A percentile compares a stretch with the other conserved stretches of the same genome.
phyloP scores from a whole-genome alignment of 2,113 vertebrate species.

The Platysternon megacephalum region DNA sequence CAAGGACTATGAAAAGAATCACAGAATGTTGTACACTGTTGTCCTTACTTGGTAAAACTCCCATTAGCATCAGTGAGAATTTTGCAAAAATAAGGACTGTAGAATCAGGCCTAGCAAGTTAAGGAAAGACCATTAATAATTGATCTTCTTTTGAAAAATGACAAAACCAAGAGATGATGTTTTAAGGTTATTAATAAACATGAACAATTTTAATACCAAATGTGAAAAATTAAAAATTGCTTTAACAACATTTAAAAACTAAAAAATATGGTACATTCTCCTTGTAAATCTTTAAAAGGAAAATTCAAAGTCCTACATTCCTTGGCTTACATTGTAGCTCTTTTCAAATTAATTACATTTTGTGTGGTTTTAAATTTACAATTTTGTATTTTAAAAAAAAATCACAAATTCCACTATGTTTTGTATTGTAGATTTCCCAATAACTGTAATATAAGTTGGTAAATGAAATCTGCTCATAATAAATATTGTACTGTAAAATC shows the following conservation, averaged over 20 bases:
- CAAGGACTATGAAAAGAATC: background rate
- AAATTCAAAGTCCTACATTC: background rate
- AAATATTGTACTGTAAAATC: constrained; percentile 52
- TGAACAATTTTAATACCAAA: background rate
- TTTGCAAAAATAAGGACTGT: background rate
- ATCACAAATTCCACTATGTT: background rate
- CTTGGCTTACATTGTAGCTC: constrained; percentile 13
- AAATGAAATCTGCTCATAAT: constrained; percentile 25
- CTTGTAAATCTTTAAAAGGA: background rate
- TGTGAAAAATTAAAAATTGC: constrained; percentile 29
- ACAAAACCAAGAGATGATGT: background rate
- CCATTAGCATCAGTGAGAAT: accelerated
- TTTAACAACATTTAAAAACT: background rate
- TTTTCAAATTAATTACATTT: constrained; percentile 52
- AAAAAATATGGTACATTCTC: background rate
- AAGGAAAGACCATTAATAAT: background rate
- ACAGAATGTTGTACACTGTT: background rate
- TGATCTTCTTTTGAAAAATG: constrained; percentile 14
- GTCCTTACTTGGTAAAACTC: background rate
- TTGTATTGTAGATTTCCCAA: constrained; percentile 18
- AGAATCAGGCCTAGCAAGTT: background rate
- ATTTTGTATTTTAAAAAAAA: background rate
- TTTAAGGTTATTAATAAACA: constrained; percentile 16
- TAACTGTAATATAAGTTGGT: constrained; percentile 17
- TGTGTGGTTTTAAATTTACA: constrained; percentile 52